Evolutionary conservation across 2,113 vertebrate species (phyloP).

Genomic region (Colossoma macropomum): DNA sequence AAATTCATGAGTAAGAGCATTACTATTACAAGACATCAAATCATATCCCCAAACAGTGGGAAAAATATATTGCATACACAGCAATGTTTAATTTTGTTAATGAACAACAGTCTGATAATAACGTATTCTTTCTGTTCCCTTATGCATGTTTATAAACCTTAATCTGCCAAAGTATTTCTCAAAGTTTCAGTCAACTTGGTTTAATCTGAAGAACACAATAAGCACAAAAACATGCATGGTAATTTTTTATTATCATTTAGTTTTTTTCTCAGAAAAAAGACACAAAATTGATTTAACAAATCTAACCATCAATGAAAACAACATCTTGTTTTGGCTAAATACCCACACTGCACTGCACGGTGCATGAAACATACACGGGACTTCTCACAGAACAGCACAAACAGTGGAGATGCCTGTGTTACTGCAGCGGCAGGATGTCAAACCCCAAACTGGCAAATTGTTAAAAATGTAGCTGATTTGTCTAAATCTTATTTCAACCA

Average conservation of each 20-base stretch:
- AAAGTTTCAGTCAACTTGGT: not conserved
- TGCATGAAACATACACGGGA: conserved; percentile 70
- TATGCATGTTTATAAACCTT: too few species aligned
- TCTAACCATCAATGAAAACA: conserved; percentile 70
- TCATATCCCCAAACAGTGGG: too few species aligned
- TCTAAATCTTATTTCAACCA: not conserved
- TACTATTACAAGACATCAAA: too few species aligned
- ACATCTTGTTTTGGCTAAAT: conserved; percentile 70
- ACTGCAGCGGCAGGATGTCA: not conserved
- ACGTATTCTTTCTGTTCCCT: too few species aligned
- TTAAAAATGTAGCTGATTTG: not conserved
- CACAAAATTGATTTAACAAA: conserved; percentile 74
- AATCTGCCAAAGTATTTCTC: too few species aligned
- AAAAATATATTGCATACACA: too few species aligned
- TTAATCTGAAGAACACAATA: conserved; percentile 21
- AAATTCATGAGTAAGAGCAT: too few species aligned
- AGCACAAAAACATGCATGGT: conserved; percentile 25
- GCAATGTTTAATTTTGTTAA: too few species aligned
- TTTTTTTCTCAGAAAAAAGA: conserved; percentile 70
- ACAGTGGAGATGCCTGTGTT: conserved; percentile 11
- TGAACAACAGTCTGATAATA: too few species aligned
- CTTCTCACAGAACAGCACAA: conserved; percentile 63
- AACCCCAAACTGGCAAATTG: not conserved
- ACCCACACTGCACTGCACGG: conserved; percentile 70
- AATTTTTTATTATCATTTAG: conserved; percentile 69